Evolutionary conservation across 2,888 invertebrate genomes (phyloP), one percentile per base, ranked within the genome.

Genomic region (Seira ritae): DNA sequence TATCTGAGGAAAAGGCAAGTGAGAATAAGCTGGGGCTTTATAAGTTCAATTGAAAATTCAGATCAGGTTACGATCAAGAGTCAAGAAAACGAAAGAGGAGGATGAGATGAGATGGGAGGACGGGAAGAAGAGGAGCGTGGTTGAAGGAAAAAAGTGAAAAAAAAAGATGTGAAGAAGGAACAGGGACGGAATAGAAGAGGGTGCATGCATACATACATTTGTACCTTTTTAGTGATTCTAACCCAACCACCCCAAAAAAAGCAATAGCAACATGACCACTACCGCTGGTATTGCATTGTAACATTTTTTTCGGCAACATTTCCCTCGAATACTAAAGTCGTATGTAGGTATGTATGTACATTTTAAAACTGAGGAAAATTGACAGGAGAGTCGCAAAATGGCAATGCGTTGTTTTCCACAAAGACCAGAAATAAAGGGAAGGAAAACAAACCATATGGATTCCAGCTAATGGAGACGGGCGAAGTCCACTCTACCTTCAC

Each of bases 41-140:
- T 79, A 85, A 83, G 77, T 80, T 82, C 86, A 85, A 87, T 87
- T 87, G 86, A 85, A 86, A 87, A 87, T 87, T 87, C 87, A 85
- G 87, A 87, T 87, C 87, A 87, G 86, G 87, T 86, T 85, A 87
- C 83, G 83, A 83, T 83, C 77, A 83, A 82, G 82, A 83, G 70
- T 83, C 73, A 82, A 66, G 46, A 81, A 79, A 81, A 82, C 69
- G 68, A 69, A 31, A 55, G 46, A 73, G 81, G 70, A 76, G 82
- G 73, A 79, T 79, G n/a, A 73, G 19, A 74, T 23, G 67, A 22
- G 62, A 20, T 20, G 19, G 22, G 20, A 2, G 17, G 24, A 1
- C 24, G 65, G 10, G 12, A 8, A 20, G 22, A 65, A 65, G 22
- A 60, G 23, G 6, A 68, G 68, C 31, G 8, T 31, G 31, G 31